Evolutionary conservation across 92 coral and sea anemone species (phyloP), one percentile per base, ranked within the genome.

Genomic region (Epizoanthus rinbou): DNA sequence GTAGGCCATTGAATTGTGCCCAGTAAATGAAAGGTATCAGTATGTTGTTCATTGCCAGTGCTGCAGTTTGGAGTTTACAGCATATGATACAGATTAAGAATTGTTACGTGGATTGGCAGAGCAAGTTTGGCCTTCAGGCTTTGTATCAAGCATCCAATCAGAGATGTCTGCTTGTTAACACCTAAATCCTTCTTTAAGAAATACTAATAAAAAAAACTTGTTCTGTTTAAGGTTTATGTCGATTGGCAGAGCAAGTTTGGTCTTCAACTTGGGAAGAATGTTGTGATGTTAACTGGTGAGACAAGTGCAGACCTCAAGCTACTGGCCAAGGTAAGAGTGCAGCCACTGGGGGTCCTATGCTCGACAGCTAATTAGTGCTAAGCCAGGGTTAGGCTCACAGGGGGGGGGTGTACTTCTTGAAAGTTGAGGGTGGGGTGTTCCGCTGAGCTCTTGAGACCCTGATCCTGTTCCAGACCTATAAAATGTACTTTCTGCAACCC

Each of bases 211-310:
- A 63, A 5, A 21, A 2, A n/a, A 24, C 17, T 21, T 18, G 19
- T 45, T 28, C 56, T 35, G 11, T 39, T 19, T 22, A 5, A 96
- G 99, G 98, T 96, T 0, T 96, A 86, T 74, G 93, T 95, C 41
- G 99, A 96, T 83, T 96, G 98, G 98, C 97, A 96, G 85, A 94
- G 91, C 78, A 96, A 96, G 89, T 96, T 96, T 94, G 98, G 93
- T 17, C 75, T 94, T 75, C 96, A 91, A 67, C 84, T 96, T 31
- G 98, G 98, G 19, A 96, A 96, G 87, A 96, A 94, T 71, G 99
- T 94, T 37, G 99, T 96, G n/a, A 84, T 91, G 83, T 67, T 96
- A 64, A 96, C 99, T 19, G 99, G 99, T 45, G 99, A 96, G 74
- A 96, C 99, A 3, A 96, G 99, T 84, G 98, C 98, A 9, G 99